A percentile compares a stretch with the other conserved stretches of the same genome.
These are phyloP conservation scores for Pantala flavescens DNA, from an alignment of 1,140 invertebrate species.

Conservation along the genomic window DNA sequence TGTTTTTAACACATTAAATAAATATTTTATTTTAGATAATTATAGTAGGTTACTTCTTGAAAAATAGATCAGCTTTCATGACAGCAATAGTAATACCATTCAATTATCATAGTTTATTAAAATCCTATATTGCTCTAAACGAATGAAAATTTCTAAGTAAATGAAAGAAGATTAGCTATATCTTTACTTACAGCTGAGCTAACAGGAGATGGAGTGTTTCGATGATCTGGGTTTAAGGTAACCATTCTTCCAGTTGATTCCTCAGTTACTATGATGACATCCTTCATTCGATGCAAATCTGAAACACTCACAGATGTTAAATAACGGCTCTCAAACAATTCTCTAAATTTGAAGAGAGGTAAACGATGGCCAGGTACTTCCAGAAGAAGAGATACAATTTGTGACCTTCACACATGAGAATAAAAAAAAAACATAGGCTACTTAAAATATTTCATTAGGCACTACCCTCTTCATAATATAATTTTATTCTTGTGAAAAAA, in stretches of 20 bases:
- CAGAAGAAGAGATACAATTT: conserved; percentile 43
- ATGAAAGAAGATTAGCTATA: too few relatives aligned
- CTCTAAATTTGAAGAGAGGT: conserved; percentile 75
- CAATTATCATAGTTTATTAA: too few relatives aligned
- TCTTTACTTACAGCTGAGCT: conserved; percentile 32
- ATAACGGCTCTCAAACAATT: conserved; percentile 73
- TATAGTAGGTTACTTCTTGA: too few relatives aligned
- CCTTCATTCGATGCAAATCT: conserved; percentile 69
- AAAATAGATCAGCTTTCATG: too few relatives aligned
- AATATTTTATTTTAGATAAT: too few relatives aligned
- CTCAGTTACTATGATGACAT: conserved; percentile 62
- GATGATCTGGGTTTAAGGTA: conserved; percentile 31
- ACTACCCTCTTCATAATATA: too few relatives aligned
- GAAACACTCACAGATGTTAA: conserved; percentile 59
- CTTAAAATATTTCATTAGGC: not conserved
- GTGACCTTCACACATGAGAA: conserved; percentile 33
- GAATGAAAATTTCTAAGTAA: too few relatives aligned
- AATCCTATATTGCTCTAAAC: too few relatives aligned
- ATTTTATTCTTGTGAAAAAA: too few relatives aligned
- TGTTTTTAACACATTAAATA: too few relatives aligned
- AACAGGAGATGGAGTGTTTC: conserved; percentile 43
- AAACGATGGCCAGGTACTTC: conserved; percentile 66
- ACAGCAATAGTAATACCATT: too few relatives aligned
- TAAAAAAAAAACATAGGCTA: conserved; percentile 14
- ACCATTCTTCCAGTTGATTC: conserved; percentile 61